phyloP scores from a whole-genome alignment of 2,113 vertebrate genomes.

The Arizona elegans region DNA sequence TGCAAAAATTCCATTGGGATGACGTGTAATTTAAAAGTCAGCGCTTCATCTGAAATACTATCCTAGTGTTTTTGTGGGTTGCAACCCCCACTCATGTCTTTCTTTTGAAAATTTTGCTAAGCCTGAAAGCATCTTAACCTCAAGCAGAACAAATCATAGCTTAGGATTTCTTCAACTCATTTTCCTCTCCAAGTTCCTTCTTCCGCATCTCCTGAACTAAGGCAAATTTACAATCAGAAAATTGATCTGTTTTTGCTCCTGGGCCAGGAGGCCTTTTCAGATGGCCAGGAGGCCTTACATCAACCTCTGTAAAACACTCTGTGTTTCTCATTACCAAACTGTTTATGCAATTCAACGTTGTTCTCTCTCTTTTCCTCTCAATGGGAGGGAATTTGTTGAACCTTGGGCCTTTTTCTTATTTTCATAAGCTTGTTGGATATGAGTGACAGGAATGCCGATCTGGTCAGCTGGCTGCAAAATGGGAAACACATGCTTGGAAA shows the following conservation, averaged over 20 bases:
- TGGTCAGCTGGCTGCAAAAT: neutral
- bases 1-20: slow-evolving; percentile 3
- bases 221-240: neutral
- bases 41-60: slow-evolving; percentile 19
- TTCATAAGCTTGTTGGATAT: neutral
- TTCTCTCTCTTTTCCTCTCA: neutral
- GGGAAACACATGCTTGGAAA: neutral
- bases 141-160: neutral
- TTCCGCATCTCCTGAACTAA: neutral
- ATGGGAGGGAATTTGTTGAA: neutral
- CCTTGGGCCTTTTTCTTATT: neutral
- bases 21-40: slow-evolving; percentile 16
- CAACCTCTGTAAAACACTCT: neutral
- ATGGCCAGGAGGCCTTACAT: neutral
- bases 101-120: neutral
- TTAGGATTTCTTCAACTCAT: neutral
- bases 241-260: neutral
- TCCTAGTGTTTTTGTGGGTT: neutral
- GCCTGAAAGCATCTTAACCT: slow-evolving; percentile 17
- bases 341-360: neutral
- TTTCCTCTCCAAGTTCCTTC: neutral
- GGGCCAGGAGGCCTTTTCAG: neutral
- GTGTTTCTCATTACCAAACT: neutral
- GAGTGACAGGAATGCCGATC: neutral
- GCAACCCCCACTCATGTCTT: neutral